Percentiles rank a stretch among this genome's conserved stretches.
These are phyloP conservation scores for Cyprinodon brontotheroides DNA, from an alignment of 2,113 vertebrate species.

Conservation along the genomic window DNA sequence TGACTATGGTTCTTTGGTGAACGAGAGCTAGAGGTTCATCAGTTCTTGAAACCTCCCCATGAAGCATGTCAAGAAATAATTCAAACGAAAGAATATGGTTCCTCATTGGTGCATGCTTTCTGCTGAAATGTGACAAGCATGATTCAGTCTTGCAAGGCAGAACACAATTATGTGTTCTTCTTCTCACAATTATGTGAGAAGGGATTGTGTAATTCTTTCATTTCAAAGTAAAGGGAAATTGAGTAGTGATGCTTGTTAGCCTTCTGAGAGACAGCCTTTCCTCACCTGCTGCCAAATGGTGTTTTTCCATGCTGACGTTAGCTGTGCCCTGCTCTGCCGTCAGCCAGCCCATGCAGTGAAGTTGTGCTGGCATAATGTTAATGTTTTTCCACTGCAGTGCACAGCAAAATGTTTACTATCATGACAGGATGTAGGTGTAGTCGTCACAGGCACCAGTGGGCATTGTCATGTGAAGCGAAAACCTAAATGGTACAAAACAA, in stretches of 20 bases:
- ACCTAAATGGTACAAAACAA: background rate
- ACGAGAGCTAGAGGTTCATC: background rate
- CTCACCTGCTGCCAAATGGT: background rate
- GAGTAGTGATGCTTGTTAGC: background rate
- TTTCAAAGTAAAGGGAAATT: background rate
- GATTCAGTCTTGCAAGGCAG: background rate
- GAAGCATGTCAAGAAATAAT: background rate
- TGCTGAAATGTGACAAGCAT: background rate
- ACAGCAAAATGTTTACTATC: constrained; percentile 15
- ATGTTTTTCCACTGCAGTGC: constrained; percentile 19
- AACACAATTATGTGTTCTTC: background rate
- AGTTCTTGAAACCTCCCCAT: background rate
- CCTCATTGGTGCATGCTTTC: background rate
- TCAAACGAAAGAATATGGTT: background rate
- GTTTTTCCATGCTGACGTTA: constrained; percentile 17
- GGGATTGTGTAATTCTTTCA: background rate
- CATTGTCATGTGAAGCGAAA: background rate
- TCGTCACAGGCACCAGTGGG: background rate
- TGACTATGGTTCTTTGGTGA: background rate
- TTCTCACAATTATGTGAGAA: too few relatives aligned
- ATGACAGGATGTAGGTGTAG: background rate
- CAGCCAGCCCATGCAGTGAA: constrained; percentile 3
- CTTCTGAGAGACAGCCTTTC: background rate
- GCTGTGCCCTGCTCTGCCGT: background rate
- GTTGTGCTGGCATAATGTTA: background rate